Evolutionary conservation across 2,113 vertebrate species (phyloP), one percentile per base, ranked within the genome.

Genomic region (Micromys minutus): DNA sequence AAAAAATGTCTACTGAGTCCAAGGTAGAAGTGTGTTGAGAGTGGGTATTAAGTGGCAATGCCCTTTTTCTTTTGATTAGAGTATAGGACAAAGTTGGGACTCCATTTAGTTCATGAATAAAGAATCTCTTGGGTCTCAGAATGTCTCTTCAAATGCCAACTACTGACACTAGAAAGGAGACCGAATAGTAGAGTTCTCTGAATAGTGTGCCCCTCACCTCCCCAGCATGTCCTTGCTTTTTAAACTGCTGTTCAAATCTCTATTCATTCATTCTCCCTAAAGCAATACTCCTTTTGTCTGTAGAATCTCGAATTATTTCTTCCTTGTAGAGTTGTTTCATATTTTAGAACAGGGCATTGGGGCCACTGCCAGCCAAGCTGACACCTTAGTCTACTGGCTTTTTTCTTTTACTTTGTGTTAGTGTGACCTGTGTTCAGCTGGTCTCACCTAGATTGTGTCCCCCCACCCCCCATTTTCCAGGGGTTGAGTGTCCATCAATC

Each of bases 281-380:
- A 24, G 2, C 55, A 47, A 36, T 52, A 74, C 57, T 72, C 42
- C 10, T 75, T 89, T 87, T 93, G 63, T 93, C 16, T 57, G 29
- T 36, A 90, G 59, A 91, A 88, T 80, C 61, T 52, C 29, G 85
- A 93, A 55, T 72, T 67, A 55, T 85, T 61, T 89, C 71, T 96
- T 92, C 36, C 80, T 94, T 92, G 13, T 2, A 76, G 71, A 57
- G 24, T 42, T 86, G 11, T 89, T 94, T 93, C 63, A 88, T 71
- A 74, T 57, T 96, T 81, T 81, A 87, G 75, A 72, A 88, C 45
- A 76, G 39, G 63, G 47, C 29, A 57, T 84, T 15, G 22, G 34
- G 22, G 16, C 24, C 67, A 61, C n/a, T 90, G 42, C 24, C 65
- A 80, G 47, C 3, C 19, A 89, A 31, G n/a, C 42, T 71, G 10